Percentiles rank a stretch among this genome's conserved stretches.
Evolutionary conservation across 2,888 invertebrate genomes (phyloP).

Genomic region (Leptarthrus brevirostris): DNA sequence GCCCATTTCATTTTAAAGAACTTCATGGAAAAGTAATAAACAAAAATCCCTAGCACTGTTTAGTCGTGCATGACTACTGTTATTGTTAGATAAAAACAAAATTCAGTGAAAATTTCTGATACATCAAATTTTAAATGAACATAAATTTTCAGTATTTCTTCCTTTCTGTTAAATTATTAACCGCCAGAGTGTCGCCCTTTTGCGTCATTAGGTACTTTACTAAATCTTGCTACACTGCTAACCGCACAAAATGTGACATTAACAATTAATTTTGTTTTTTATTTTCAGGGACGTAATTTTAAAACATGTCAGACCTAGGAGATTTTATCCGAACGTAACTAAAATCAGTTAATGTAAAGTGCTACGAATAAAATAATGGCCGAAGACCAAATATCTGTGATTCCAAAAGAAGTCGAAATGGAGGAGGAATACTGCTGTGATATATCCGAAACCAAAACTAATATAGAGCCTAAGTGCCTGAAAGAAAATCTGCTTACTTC

Average conservation of each 20-base stretch:
- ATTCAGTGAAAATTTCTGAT: background rate
- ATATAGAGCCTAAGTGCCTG: background rate
- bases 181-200: background rate
- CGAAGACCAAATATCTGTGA: background rate
- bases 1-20: no score
- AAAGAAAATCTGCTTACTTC: background rate
- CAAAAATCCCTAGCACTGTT: no score
- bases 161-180: background rate
- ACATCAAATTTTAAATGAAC: background rate
- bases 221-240: no score
- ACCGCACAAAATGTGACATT: no score
- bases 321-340: background rate
- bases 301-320: no score
- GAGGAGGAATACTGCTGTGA: slow-evolving; percentile 11
- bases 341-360: background rate
- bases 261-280: no score
- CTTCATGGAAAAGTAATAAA: no score
- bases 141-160: background rate
- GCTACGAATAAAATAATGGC: background rate
- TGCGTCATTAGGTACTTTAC: no score
- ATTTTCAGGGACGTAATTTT: no score
- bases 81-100: background rate
- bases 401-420: background rate
- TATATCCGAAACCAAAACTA: background rate
- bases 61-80: background rate